Evolutionary conservation across 2,113 vertebrate genomes (phyloP).

Genomic region (Amazona vittata): DNA sequence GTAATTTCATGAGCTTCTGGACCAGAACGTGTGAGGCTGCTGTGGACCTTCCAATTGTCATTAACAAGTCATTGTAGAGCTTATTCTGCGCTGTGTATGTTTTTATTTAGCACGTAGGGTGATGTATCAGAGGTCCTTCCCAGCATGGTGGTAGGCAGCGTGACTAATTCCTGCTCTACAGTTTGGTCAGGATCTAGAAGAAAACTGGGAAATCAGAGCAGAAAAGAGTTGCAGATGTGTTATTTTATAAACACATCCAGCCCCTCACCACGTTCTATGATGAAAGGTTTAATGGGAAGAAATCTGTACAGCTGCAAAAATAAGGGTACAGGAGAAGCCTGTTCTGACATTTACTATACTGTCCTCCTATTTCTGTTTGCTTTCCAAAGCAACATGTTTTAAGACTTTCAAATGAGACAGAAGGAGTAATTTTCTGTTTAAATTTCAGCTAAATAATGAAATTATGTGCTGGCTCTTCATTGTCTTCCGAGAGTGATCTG

Average conservation of each 20-base stretch:
- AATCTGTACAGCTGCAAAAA: not conserved
- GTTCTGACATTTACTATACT: not conserved
- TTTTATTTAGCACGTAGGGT: not conserved
- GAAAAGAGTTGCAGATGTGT: not conserved
- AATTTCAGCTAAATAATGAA: slow-evolving; percentile 5
- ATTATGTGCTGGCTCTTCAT: not conserved
- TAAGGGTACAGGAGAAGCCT: not conserved
- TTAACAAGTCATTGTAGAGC: not conserved
- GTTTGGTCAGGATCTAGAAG: not conserved
- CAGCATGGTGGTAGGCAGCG: not conserved
- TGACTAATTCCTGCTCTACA: not conserved
- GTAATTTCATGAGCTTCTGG: not conserved
- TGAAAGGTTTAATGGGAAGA: not conserved
- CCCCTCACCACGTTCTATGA: not conserved
- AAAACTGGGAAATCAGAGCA: not conserved
- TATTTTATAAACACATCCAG: not conserved
- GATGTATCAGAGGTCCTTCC: not conserved
- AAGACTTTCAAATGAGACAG: not conserved
- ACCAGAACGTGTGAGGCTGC: not conserved
- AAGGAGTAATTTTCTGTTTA: slow-evolving; percentile 14
- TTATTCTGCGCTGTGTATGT: not conserved
- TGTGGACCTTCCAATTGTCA: not conserved
- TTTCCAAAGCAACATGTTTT: not conserved
- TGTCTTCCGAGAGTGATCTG: not conserved
- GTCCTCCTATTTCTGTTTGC: not conserved